Evolutionary conservation across 2,113 vertebrate genomes (phyloP).

Genomic region (Neotragus moschatus): DNA sequence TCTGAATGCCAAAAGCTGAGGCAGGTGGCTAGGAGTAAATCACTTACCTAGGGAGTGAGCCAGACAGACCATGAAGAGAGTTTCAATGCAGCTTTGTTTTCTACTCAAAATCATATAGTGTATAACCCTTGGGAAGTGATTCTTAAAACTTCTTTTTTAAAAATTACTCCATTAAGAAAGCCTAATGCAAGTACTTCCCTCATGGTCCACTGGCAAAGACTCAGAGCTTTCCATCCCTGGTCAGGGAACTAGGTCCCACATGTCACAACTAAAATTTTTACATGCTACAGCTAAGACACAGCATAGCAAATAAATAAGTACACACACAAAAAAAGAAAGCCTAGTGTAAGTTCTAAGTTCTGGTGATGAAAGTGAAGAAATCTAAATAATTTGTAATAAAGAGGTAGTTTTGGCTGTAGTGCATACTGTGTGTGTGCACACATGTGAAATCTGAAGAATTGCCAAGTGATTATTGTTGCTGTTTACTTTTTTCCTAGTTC

Average conservation of each 20-base stretch:
- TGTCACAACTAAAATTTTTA: background rate
- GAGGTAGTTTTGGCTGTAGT: background rate
- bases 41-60: background rate
- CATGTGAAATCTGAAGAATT: background rate
- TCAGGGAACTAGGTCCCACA: background rate
- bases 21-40: background rate
- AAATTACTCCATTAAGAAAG: background rate
- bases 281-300: background rate
- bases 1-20: background rate
- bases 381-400: background rate
- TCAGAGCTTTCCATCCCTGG: background rate
- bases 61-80: background rate
- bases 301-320: background rate
- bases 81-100: background rate
- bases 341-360: background rate
- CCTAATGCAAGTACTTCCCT: background rate
- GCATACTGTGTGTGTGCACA: background rate
- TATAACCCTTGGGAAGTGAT: slow-evolving; percentile 3
- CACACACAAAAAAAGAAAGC: background rate
- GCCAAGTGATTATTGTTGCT: background rate
- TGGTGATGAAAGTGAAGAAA: background rate
- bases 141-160: background rate
- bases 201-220: background rate
- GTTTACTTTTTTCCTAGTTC: background rate
- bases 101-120: background rate